Evolutionary conservation across 2,113 vertebrate genomes (phyloP).

Genomic region (Oxyruncus cristatus): DNA sequence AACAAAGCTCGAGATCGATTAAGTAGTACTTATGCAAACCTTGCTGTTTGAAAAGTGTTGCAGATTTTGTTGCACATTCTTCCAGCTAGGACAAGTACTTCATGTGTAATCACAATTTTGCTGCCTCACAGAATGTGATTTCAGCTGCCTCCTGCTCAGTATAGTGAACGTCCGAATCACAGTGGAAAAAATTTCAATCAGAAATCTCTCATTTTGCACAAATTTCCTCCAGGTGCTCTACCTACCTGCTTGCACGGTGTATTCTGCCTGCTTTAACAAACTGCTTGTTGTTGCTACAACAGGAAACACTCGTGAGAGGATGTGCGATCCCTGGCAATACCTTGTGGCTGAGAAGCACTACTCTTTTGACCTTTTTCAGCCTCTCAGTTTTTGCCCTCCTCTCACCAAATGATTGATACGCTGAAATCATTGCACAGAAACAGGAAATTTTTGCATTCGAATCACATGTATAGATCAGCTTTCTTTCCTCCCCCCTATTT

Average conservation of each 20-base stretch:
- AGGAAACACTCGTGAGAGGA: background rate
- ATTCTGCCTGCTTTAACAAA: background rate
- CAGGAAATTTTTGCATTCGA: background rate
- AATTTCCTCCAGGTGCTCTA: background rate
- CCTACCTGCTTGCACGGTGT: background rate
- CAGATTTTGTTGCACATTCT: background rate
- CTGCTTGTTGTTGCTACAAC: background rate
- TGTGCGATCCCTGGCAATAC: background rate
- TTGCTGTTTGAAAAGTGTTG: background rate
- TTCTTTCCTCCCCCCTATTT: background rate
- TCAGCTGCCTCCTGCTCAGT: background rate
- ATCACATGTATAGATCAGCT: background rate
- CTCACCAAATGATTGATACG: background rate
- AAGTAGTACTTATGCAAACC: background rate
- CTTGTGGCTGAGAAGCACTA: background rate
- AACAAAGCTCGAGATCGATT: background rate
- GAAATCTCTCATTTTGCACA: background rate
- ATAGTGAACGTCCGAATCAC: background rate
- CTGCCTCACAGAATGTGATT: background rate
- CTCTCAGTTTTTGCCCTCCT: background rate
- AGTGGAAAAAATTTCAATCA: background rate
- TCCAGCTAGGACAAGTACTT: background rate
- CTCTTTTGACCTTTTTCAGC: background rate
- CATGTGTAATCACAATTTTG: background rate
- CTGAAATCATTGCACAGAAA: background rate